Evolutionary conservation across 2,113 vertebrate species (phyloP).

Genomic region (Atrichornis clamosus): DNA sequence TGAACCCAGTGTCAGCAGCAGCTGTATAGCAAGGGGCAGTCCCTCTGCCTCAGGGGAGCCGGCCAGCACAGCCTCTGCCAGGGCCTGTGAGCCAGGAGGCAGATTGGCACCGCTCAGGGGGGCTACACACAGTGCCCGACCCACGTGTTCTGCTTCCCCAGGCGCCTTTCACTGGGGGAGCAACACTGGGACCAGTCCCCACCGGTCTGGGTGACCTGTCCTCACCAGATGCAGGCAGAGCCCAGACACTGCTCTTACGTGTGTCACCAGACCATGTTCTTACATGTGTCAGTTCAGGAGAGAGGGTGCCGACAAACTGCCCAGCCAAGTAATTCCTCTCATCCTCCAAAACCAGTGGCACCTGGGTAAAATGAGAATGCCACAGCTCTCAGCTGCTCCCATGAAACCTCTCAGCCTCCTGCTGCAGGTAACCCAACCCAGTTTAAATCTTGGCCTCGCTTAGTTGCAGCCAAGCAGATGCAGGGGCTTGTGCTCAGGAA

Average conservation of each 20-base stretch:
- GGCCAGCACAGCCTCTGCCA: not conserved
- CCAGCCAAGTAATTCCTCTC: not conserved
- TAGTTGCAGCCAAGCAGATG: not conserved
- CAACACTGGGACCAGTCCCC: not conserved
- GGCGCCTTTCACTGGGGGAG: not conserved
- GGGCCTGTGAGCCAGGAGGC: not conserved
- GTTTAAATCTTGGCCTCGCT: not conserved
- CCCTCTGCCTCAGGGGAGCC: not conserved
- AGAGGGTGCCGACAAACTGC: not conserved
- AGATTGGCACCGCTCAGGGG: not conserved
- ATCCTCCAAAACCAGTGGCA: not conserved
- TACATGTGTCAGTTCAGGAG: not conserved
- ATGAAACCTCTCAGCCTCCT: not conserved
- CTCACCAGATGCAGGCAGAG: not conserved
- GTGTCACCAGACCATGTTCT: not conserved
- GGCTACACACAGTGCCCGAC: fast-evolving
- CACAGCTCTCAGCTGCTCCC: not conserved
- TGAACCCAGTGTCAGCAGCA: not conserved
- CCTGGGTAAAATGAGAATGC: not conserved
- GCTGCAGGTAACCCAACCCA: not conserved
- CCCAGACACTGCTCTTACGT: not conserved
- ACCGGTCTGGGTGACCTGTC: not conserved
- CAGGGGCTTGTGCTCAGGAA: not conserved
- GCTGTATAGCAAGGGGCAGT: not conserved
- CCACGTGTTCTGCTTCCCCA: fast-evolving